phyloP scores from a whole-genome alignment of 2,888 invertebrate genomes.

The Phyllotreta striolata region DNA sequence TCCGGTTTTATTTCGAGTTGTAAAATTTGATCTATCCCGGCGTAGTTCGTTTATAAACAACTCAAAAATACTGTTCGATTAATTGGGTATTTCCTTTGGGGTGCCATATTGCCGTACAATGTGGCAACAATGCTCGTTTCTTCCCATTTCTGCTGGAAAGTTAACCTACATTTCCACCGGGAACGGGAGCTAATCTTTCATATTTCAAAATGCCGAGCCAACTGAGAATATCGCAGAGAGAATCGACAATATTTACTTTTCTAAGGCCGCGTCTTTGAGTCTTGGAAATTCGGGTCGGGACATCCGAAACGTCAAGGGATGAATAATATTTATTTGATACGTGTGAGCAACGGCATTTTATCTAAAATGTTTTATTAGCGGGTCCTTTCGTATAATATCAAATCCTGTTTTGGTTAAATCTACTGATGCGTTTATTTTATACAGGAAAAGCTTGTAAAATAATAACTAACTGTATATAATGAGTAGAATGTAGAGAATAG shows the following conservation, averaged over 20 bases:
- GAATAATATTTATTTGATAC: constrained; percentile 26
- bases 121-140: constrained; percentile 8
- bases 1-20: constrained; percentile 2
- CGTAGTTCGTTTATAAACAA: background rate
- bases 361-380: background rate
- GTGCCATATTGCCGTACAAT: background rate
- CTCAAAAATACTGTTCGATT: background rate
- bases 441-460: too few species aligned
- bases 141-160: constrained; percentile 8
- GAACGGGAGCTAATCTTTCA: constrained; percentile 26
- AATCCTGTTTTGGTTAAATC: too few species aligned
- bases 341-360: constrained; percentile 9
- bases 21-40: background rate
- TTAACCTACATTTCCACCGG: constrained; percentile 17
- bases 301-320: constrained; percentile 22
- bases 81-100: background rate
- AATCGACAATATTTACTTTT: constrained; percentile 32
- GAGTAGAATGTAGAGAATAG: too few species aligned
- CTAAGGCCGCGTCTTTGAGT: constrained; percentile 18
- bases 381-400: too few species aligned
- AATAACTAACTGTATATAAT: too few species aligned
- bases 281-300: constrained; percentile 24
- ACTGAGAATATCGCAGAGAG: constrained; percentile 24
- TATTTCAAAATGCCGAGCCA: constrained; percentile 22
- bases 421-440: too few species aligned